These are phyloP conservation scores for Teleogryllus occipitalis DNA, from an alignment of 1,140 invertebrate genomes.

Conservation along the genomic window DNA sequence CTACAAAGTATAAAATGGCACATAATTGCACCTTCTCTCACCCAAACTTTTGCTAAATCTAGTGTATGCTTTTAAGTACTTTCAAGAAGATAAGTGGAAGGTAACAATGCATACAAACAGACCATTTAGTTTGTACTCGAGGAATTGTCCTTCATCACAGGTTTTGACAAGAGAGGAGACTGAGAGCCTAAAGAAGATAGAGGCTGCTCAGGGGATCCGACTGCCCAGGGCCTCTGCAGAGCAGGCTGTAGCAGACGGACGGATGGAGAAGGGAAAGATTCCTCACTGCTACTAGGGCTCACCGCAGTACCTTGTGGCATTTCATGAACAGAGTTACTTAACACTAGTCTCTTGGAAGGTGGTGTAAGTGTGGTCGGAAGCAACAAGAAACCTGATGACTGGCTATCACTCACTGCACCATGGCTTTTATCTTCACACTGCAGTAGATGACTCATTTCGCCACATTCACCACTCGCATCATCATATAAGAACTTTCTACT, in stretches of 20 bases:
- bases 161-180: conserved; percentile 9
- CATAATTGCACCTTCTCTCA: not conserved
- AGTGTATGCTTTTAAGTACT: conserved; percentile 4
- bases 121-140: not conserved
- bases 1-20: not conserved
- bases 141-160: not conserved
- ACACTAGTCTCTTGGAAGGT: not conserved
- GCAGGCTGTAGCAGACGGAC: conserved; percentile 12
- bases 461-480: conserved; percentile 2
- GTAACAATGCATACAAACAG: not conserved
- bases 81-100: not conserved
- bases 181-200: conserved; percentile 11
- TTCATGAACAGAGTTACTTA: not conserved
- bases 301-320: not conserved
- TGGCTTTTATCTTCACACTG: not conserved
- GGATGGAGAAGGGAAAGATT: conserved; percentile 13
- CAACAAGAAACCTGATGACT: conserved; percentile 5
- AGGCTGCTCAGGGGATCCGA: conserved; percentile 1
- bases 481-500: conserved; percentile 3
- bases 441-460: conserved; percentile 13
- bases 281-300: conserved; percentile 18
- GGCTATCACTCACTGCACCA: not conserved
- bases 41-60: not conserved
- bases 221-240: not conserved
- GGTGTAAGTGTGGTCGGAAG: not conserved